Conservation (phyloP, 2,113 vertebrate species). For the Stomatorhinus ivindoensis region DNA sequence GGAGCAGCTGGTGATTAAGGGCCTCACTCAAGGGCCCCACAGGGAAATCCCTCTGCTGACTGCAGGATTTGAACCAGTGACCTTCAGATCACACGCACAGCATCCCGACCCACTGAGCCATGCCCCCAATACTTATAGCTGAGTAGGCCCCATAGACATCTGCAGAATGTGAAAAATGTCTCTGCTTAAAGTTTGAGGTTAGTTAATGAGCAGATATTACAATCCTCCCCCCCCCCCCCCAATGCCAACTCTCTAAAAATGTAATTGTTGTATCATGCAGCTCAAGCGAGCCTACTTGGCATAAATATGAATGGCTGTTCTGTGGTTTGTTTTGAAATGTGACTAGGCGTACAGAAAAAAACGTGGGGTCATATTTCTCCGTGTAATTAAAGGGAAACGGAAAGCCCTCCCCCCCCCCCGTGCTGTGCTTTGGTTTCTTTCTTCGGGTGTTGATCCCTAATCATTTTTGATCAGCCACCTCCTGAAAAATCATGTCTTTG, state of each 20-base stretch:
- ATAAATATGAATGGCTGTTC: constrained; percentile 14
- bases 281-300: neutral
- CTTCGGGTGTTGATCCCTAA: neutral
- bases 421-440: neutral
- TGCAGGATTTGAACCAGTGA: neutral
- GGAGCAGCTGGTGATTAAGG: neutral
- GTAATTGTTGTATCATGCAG: constrained; percentile 17
- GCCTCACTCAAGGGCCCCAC: neutral
- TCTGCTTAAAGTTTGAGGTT: constrained; percentile 9
- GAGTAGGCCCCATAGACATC: constrained; percentile 25
- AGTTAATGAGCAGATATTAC: constrained; percentile 14
- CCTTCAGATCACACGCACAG: neutral
- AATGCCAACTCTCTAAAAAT: neutral
- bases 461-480: neutral
- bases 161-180: constrained; percentile 26
- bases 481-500: neutral
- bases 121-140: neutral
- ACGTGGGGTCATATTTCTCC: constrained; percentile 6
- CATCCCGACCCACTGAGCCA: neutral
- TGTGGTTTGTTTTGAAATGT: constrained; percentile 27
- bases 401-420: neutral
- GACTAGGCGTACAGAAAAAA: neutral
- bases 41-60: neutral
- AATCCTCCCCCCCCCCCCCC: neutral
- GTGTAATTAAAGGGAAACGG: constrained; percentile 7